Percentiles rank a stretch among this genome's conserved stretches.
These are phyloP conservation scores for Phengaris alcon DNA, from an alignment of 2,888 invertebrate species.

Conservation along the genomic window DNA sequence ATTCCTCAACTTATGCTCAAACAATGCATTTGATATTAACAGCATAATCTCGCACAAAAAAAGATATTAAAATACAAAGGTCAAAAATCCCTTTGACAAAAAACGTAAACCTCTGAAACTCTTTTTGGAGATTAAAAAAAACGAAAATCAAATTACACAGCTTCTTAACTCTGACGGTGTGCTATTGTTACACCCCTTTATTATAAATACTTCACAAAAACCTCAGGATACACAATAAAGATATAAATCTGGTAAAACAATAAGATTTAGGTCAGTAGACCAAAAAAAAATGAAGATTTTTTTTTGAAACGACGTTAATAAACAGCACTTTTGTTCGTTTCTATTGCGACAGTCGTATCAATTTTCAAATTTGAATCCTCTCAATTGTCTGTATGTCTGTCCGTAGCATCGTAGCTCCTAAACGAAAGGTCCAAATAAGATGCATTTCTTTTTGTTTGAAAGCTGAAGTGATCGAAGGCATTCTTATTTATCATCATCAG, in stretches of 20 bases:
- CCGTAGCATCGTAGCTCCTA: no score
- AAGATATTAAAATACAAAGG: background rate
- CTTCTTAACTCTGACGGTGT: conserved; percentile 12
- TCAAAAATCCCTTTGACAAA: conserved; percentile 18
- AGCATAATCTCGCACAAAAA: background rate
- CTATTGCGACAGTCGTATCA: background rate
- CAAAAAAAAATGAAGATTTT: background rate
- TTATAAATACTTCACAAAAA: conserved; percentile 1
- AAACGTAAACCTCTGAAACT: conserved; percentile 23
- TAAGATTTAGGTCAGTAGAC: background rate
- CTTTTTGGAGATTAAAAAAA: conserved; percentile 17
- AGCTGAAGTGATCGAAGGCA: no score
- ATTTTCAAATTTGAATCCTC: no score
- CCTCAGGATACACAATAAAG: background rate
- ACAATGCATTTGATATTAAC: background rate
- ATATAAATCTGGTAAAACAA: background rate
- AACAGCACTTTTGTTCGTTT: background rate
- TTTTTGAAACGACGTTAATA: background rate
- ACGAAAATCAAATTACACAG: conserved; percentile 24
- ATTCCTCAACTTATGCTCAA: background rate
- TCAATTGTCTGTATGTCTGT: no score
- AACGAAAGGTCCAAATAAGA: no score
- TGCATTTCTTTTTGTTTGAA: no score
- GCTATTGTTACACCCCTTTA: conserved; percentile 20
- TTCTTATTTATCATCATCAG: no score